Percentiles rank a stretch among this genome's conserved stretches.
These are phyloP conservation scores for Lagodon rhomboides DNA, from an alignment of 2,797 vertebrate species.

Conservation along the genomic window DNA sequence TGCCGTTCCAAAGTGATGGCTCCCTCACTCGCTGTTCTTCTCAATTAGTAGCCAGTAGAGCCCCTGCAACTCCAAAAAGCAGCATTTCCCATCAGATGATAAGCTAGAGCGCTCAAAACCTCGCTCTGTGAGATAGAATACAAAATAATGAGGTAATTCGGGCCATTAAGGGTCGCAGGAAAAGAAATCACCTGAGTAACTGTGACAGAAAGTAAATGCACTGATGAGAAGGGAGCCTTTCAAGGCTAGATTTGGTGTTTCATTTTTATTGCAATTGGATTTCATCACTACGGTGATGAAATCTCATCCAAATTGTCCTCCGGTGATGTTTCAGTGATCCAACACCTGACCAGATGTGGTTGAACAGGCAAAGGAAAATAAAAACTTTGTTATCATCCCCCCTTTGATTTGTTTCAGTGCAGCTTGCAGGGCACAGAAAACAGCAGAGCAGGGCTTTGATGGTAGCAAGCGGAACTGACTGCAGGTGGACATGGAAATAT, in stretches of 20 bases:
- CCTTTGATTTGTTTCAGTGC: slow-evolving; percentile 45
- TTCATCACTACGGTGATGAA: slow-evolving; percentile 69
- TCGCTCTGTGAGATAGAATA: slow-evolving; percentile 43
- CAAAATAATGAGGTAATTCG: slow-evolving; percentile 59
- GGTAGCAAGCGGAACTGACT: not conserved
- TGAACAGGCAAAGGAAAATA: slow-evolving; percentile 50
- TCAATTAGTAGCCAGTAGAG: slow-evolving; percentile 42
- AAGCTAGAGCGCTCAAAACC: slow-evolving; percentile 23
- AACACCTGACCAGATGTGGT: slow-evolving; percentile 62
- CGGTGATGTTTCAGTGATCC: slow-evolving; percentile 54
- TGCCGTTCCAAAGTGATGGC: slow-evolving; percentile 14
- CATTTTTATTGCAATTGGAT: slow-evolving; percentile 72
- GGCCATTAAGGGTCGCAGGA: slow-evolving; percentile 33
- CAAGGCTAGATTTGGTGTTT: slow-evolving; percentile 46
- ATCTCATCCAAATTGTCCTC: slow-evolving; percentile 64
- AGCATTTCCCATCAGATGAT: slow-evolving; percentile 29
- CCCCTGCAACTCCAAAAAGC: slow-evolving; percentile 23
- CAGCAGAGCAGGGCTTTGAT: not conserved
- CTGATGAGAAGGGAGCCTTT: slow-evolving; percentile 50
- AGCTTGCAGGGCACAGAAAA: not conserved
- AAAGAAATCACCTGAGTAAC: slow-evolving; percentile 24
- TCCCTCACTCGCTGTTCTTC: slow-evolving; percentile 29
- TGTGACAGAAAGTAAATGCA: slow-evolving; percentile 30
- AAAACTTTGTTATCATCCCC: slow-evolving; percentile 27
- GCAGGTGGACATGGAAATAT: not conserved